A percentile compares a stretch with the other conserved stretches of the same genome.
Evolutionary conservation across 37 sponge, comb jelly and placozoan species (phyloP).

Genomic region (Axinella damicornis): DNA sequence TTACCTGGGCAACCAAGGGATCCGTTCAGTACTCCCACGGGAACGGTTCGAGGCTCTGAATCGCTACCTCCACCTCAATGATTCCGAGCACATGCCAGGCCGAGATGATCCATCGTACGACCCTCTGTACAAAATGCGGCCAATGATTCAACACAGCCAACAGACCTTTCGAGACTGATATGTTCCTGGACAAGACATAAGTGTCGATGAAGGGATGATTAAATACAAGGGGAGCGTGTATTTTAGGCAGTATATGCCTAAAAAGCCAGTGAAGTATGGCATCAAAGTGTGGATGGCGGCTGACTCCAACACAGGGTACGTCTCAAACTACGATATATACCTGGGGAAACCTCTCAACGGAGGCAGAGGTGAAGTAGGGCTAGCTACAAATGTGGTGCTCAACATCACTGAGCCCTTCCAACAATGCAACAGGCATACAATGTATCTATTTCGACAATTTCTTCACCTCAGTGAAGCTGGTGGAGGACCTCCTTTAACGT

Average conservation of each 20-base stretch:
- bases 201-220: constrained; percentile 29
- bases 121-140: constrained; percentile 2
- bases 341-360: too few species aligned
- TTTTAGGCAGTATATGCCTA: constrained; percentile 10
- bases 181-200: neutral
- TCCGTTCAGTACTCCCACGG: neutral
- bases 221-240: neutral
- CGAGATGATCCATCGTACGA: constrained; percentile 9
- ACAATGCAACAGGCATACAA: too few species aligned
- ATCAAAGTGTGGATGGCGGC: too few species aligned
- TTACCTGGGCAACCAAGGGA: neutral
- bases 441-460: too few species aligned
- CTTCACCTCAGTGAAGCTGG: too few species aligned
- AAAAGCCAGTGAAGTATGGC: too few species aligned
- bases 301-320: too few species aligned
- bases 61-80: constrained; percentile 2
- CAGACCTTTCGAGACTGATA: neutral
- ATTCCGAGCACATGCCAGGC: neutral
- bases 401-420: too few species aligned
- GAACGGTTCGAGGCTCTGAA: neutral
- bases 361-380: too few species aligned
- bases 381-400: too few species aligned
- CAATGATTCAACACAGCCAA: neutral
- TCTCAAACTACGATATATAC: too few species aligned
- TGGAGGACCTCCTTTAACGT: too few species aligned